Conservation (phyloP, 2,888 invertebrate genomes). For the Lamellibrachia satsuma region DNA sequence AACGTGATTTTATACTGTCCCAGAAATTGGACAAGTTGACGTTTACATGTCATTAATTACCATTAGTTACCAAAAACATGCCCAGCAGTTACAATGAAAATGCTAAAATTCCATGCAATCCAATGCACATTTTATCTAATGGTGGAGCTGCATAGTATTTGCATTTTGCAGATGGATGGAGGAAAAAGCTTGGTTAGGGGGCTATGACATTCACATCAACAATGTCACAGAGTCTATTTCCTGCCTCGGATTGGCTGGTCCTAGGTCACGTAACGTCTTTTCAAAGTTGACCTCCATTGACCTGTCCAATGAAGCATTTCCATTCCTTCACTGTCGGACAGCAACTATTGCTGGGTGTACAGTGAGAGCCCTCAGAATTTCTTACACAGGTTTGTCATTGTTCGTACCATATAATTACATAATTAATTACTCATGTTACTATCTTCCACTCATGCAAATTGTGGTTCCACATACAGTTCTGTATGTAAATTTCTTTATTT, state of each 20-base stretch:
- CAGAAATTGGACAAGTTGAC: too few relatives aligned
- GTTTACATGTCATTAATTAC: too few relatives aligned
- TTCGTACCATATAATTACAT: background rate
- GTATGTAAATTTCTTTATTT: too few relatives aligned
- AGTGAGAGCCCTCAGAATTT: conserved; percentile 57
- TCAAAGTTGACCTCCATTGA: conserved; percentile 53
- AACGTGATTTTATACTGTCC: too few relatives aligned
- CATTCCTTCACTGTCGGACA: conserved; percentile 57
- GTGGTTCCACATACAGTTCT: too few relatives aligned
- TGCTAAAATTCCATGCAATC: too few relatives aligned
- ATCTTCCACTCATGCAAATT: background rate
- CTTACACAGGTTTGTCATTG: conserved; percentile 58
- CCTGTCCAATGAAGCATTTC: conserved; percentile 58
- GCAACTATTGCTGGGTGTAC: conserved; percentile 57
- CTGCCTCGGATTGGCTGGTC: conserved; percentile 63
- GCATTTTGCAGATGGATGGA: conserved; percentile 60
- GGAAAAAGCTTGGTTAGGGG: conserved; percentile 45
- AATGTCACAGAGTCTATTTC: conserved; percentile 61
- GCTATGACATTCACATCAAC: conserved; percentile 51
- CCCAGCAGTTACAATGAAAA: too few relatives aligned
- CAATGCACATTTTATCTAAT: background rate
- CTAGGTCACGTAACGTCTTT: conserved; percentile 58
- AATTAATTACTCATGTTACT: background rate
- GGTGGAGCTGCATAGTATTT: background rate
- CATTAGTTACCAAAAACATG: too few relatives aligned